Evolutionary conservation across 2,113 vertebrate species (phyloP).

Genomic region (Thunnus maccoyii): DNA sequence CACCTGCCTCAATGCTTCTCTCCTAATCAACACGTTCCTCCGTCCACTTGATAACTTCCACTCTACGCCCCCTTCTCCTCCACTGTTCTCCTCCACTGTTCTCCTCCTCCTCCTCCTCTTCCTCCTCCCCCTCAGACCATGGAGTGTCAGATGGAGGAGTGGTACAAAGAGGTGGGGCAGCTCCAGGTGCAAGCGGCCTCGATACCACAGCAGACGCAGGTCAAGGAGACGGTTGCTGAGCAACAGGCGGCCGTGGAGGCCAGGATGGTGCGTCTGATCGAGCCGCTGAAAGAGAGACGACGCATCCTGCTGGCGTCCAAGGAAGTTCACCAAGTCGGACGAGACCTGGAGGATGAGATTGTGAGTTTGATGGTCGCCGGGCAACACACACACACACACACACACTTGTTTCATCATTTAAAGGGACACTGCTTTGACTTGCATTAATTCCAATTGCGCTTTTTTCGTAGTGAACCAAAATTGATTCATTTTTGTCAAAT

Average conservation of each 20-base stretch:
- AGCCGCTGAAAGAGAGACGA: constrained; percentile 92
- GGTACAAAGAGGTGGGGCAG: constrained; percentile 92
- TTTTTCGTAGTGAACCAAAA: too few relatives aligned
- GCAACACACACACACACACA: background rate
- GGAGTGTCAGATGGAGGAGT: constrained; percentile 93
- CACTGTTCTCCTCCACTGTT: background rate
- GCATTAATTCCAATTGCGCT: too few relatives aligned
- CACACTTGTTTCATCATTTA: background rate
- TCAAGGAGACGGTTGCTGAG: constrained; percentile 84
- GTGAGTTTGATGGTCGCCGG: constrained; percentile 79
- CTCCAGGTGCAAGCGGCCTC: constrained; percentile 88
- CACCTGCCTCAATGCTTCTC: constrained; percentile 13
- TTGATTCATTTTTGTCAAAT: background rate
- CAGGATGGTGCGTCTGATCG: constrained; percentile 91
- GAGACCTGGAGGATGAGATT: constrained; percentile 93
- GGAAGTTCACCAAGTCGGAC: constrained; percentile 93
- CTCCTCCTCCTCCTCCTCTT: background rate
- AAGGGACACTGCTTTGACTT: too few relatives aligned
- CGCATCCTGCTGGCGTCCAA: constrained; percentile 92
- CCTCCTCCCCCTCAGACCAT: constrained; percentile 83
- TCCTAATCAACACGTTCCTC: constrained; percentile 7
- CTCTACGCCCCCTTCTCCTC: background rate
- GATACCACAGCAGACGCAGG: constrained; percentile 86
- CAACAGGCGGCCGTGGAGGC: constrained; percentile 88
- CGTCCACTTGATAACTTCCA: constrained; percentile 7